Conservation (phyloP, 2,797 vertebrate species). For the Anas acuta region DNA sequence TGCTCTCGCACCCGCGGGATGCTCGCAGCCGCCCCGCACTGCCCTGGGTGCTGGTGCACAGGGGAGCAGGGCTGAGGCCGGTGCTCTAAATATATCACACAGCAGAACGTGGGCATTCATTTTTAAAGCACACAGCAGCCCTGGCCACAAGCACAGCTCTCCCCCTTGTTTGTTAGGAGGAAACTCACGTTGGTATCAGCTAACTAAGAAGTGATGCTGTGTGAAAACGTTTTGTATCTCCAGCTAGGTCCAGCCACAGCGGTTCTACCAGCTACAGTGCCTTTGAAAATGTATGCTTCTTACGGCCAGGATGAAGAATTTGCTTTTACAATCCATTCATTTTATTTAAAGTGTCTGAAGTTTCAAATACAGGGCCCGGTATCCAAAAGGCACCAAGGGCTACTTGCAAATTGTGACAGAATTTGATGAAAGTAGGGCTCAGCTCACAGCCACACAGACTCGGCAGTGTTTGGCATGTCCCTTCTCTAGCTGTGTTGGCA, state of each 20-base stretch:
- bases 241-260: not conserved
- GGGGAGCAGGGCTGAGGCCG: accelerated
- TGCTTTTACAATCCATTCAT: not conserved
- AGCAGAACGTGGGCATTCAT: accelerated
- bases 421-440: not conserved
- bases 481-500: not conserved
- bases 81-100: not conserved
- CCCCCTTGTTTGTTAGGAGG: not conserved
- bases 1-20: not conserved
- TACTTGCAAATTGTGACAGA: not conserved
- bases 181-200: not conserved
- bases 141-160: accelerated
- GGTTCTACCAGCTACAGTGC: not conserved
- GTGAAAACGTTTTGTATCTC: not conserved
- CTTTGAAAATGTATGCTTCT: not conserved
- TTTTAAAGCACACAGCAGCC: not conserved
- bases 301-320: not conserved
- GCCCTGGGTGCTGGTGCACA: not conserved
- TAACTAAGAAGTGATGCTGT: not conserved
- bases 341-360: not conserved
- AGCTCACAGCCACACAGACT: not conserved
- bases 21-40: not conserved
- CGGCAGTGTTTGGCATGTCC: not conserved
- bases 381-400: not conserved
- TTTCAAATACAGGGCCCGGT: too few species aligned